phyloP scores from a whole-genome alignment of 2,113 vertebrate species.

The Suncus etruscus region DNA sequence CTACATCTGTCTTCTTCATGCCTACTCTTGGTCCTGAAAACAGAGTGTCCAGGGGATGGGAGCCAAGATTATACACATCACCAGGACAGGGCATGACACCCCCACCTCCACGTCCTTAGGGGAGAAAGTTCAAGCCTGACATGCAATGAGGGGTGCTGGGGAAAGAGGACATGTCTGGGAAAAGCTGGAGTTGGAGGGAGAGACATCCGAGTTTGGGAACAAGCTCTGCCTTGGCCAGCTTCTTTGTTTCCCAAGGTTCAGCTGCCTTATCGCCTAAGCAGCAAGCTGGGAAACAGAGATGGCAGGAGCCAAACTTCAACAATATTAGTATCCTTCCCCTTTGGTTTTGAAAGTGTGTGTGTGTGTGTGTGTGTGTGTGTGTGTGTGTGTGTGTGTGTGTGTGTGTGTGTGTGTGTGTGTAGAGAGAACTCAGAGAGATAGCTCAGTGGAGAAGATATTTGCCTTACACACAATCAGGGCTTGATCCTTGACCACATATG shows the following conservation, averaged over 20 bases:
- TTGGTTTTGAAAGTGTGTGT: no score
- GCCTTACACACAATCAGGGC: no score
- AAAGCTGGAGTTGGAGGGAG: background rate
- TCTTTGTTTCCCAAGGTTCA: background rate
- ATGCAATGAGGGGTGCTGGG: background rate
- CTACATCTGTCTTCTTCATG: background rate
- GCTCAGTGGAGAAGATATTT: no score
- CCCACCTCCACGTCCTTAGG: no score
- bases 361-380: no score
- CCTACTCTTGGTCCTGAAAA: background rate
- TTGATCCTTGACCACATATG: no score
- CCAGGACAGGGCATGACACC: background rate
- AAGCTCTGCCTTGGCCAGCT: background rate
- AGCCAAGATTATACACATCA: background rate
- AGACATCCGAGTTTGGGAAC: background rate
- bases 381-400: no score
- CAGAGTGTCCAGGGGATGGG: background rate
- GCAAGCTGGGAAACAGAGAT: no score
- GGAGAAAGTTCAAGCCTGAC: no score
- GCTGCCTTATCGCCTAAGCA: background rate
- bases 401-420: no score
- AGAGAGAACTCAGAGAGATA: background rate
- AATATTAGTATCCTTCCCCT: background rate
- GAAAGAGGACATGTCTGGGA: background rate
- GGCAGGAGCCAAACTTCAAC: conserved; percentile 8